Percentiles rank a stretch among this genome's conserved stretches.
Evolutionary conservation across 2,113 vertebrate species (phyloP).

Genomic region (Chaetodon trifascialis): DNA sequence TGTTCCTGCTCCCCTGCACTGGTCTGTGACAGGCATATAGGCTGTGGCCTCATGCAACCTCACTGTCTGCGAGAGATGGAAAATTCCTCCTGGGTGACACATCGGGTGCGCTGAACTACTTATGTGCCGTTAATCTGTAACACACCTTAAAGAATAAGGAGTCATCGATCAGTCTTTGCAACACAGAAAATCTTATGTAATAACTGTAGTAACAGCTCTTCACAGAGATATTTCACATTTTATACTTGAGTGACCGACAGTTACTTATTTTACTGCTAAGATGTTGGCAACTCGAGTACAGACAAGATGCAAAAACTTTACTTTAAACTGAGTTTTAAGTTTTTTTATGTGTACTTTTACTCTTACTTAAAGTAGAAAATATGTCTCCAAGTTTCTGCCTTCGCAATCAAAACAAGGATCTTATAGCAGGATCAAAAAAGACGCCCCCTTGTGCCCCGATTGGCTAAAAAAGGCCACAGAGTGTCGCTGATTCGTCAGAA

Average conservation of each 20-base stretch:
- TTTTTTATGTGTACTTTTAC: neutral
- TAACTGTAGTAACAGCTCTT: no score
- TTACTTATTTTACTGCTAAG: neutral
- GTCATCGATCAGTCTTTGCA: neutral
- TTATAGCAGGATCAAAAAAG: constrained; percentile 1
- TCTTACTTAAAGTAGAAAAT: neutral
- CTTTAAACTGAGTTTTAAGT: neutral
- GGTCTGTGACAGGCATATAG: neutral
- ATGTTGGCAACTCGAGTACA: neutral
- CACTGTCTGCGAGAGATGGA: neutral
- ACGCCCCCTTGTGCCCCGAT: neutral
- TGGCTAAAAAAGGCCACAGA: neutral
- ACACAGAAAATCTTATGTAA: neutral
- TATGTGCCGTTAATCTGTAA: neutral
- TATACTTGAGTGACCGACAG: neutral
- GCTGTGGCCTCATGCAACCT: neutral
- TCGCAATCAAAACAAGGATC: constrained; percentile 14
- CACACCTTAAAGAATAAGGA: neutral
- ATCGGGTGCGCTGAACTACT: neutral
- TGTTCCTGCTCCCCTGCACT: neutral
- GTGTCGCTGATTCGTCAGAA: constrained; percentile 64
- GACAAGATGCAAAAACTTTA: neutral
- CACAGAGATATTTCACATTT: neutral
- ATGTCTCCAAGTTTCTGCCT: neutral
- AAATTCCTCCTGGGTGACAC: neutral